Evolutionary conservation across 2,113 vertebrate genomes (phyloP).

Genomic region (Cairina moschata): DNA sequence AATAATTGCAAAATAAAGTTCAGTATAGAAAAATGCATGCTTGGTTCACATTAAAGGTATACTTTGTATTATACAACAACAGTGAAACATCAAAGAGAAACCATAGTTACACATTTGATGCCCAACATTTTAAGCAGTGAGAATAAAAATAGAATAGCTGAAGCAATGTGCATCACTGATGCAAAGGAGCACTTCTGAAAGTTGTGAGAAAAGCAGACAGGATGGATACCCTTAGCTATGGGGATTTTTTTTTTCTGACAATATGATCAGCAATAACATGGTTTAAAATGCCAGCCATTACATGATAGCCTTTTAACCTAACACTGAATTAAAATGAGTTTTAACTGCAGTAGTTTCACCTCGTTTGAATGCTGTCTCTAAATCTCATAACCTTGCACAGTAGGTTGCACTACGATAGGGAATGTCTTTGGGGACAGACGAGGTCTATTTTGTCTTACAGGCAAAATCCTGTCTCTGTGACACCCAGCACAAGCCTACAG

Average conservation of each 20-base stretch:
- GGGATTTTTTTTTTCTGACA: background rate
- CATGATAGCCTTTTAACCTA: background rate
- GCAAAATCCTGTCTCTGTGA: background rate
- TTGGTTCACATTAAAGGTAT: background rate
- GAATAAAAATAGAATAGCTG: background rate
- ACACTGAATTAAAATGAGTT: background rate
- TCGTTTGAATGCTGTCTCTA: background rate
- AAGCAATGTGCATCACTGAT: background rate
- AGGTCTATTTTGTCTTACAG: background rate
- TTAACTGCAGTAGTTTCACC: background rate
- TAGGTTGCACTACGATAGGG: background rate
- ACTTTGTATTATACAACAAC: background rate
- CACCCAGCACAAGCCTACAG: background rate
- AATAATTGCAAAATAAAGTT: background rate
- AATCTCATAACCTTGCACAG: background rate
- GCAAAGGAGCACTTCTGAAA: background rate
- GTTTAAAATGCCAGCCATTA: background rate
- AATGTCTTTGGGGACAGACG: background rate
- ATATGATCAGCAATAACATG: background rate
- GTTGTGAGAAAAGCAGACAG: background rate
- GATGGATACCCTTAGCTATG: background rate
- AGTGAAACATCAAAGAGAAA: background rate
- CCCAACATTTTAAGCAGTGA: background rate
- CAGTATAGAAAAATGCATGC: background rate
- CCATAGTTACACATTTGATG: background rate